Evolutionary conservation across 2,797 vertebrate species (phyloP).

Genomic region (Pseudotriccus pelzelni): DNA sequence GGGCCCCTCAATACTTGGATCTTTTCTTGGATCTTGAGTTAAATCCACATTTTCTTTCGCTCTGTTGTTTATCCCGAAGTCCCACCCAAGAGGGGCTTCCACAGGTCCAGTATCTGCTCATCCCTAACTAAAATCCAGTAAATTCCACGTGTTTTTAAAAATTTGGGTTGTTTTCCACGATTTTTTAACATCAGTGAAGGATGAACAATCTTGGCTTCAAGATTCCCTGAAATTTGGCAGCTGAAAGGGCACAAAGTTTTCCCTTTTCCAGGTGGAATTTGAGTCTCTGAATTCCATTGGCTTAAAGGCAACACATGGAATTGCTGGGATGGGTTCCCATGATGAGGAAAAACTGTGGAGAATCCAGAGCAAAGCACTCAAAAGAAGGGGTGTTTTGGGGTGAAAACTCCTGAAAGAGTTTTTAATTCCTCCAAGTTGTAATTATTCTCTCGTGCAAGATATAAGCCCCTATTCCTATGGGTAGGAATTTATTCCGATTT

Average conservation of each 20-base stretch:
- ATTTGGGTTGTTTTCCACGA: rapidly evolving
- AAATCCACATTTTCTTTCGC: rapidly evolving
- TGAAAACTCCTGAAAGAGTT: background rate
- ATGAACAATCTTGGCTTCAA: background rate
- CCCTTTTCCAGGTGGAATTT: background rate
- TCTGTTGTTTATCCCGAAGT: background rate
- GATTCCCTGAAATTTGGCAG: background rate
- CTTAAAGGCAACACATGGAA: background rate
- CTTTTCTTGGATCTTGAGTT: background rate
- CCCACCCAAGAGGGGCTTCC: background rate
- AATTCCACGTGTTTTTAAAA: rapidly evolving
- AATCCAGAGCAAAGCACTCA: background rate
- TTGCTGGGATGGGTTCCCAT: background rate
- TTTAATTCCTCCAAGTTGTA: background rate
- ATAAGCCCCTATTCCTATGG: rapidly evolving
- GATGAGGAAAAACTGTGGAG: background rate
- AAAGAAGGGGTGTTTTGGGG: background rate
- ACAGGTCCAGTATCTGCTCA: rapidly evolving
- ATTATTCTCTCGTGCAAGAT: background rate
- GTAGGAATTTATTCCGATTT: background rate
- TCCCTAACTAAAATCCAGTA: background rate
- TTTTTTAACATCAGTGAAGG: rapidly evolving
- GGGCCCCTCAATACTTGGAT: background rate
- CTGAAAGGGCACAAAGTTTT: background rate
- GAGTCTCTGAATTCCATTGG: background rate